These are phyloP conservation scores for Sitta europaea DNA, from an alignment of 2,113 vertebrate genomes.

Conservation along the genomic window DNA sequence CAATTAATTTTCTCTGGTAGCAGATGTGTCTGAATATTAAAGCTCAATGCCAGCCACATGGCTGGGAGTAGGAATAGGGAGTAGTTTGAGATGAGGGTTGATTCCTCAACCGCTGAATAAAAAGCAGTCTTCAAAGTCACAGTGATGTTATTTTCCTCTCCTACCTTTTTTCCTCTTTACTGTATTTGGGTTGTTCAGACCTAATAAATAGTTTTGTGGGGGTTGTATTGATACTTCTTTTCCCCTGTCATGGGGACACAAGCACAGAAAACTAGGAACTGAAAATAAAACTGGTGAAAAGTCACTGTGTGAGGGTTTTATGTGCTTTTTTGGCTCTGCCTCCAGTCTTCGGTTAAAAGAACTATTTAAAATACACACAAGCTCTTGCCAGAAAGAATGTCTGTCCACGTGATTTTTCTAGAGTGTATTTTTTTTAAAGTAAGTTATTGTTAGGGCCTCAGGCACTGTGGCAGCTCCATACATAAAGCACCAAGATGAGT, in stretches of 20 bases:
- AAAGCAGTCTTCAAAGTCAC: background rate
- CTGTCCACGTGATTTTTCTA: background rate
- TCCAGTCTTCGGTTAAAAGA: background rate
- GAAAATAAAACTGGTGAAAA: constrained; percentile 35
- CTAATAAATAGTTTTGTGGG: background rate
- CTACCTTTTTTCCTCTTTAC: background rate
- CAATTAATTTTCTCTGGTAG: constrained; percentile 46
- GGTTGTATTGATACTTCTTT: background rate
- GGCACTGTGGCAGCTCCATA: background rate
- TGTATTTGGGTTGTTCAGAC: background rate
- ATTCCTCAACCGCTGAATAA: background rate
- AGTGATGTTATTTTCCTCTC: background rate
- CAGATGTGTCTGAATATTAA: background rate
- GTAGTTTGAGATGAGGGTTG: background rate
- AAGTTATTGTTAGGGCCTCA: background rate
- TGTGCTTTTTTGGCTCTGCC: constrained; percentile 5
- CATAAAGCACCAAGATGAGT: background rate
- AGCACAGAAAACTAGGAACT: background rate
- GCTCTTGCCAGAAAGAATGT: background rate
- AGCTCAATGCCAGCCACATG: background rate
- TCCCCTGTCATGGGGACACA: background rate
- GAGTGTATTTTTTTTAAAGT: background rate
- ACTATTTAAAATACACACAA: background rate
- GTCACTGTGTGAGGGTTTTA: constrained; percentile 25
- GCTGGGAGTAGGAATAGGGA: background rate